A percentile compares a stretch with the other conserved stretches of the same genome.
phyloP scores from a whole-genome alignment of 2,797 vertebrate genomes.

The Acrossocheilus wenchowensis region DNA sequence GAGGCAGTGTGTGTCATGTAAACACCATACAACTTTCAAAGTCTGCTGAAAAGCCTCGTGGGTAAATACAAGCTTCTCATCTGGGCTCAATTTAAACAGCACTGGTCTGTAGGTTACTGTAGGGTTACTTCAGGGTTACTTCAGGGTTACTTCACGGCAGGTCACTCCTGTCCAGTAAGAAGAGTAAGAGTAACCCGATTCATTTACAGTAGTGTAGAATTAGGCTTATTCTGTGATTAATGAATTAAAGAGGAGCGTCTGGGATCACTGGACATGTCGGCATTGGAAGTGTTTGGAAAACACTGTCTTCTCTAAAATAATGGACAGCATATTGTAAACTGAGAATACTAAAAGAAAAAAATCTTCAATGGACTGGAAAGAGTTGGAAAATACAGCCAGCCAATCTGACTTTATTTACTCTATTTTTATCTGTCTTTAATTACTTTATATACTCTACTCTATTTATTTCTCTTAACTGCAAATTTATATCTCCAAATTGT shows the following conservation, averaged over 20 bases:
- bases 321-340: not conserved
- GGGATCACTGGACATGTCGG: not conserved
- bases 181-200: not conserved
- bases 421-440: too few relatives aligned
- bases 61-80: not conserved
- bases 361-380: not conserved
- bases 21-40: not conserved
- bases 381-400: not conserved
- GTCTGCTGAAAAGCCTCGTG: not conserved
- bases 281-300: not conserved
- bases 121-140: not conserved
- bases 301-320: not conserved
- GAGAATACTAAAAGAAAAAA: too few relatives aligned
- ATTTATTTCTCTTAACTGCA: not conserved
- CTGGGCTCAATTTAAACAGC: not conserved
- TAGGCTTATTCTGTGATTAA: not conserved
- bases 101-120: not conserved
- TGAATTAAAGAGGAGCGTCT: not conserved
- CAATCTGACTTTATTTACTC: not conserved
- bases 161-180: too few relatives aligned
- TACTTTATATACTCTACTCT: too few relatives aligned
- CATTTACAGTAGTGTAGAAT: not conserved
- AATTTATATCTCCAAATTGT: not conserved
- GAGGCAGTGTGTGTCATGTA: slow-evolving; percentile 15
- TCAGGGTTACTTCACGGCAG: not conserved